Evolutionary conservation across 2,888 invertebrate genomes (phyloP).

Genomic region (Synergus laeviventris): DNA sequence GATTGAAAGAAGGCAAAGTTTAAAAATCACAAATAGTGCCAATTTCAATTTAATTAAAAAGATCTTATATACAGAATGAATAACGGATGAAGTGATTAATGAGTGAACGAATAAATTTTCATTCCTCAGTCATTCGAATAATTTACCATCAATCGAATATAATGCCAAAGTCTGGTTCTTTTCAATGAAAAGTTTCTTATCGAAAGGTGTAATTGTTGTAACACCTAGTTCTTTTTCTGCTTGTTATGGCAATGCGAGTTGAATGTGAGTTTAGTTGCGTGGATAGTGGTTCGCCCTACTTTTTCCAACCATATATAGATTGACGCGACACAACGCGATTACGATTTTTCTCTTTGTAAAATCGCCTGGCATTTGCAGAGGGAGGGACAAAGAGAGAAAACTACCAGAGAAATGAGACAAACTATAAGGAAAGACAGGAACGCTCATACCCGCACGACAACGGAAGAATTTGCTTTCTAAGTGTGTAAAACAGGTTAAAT

Average conservation of each 20-base stretch:
- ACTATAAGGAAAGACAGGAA: slow-evolving; percentile 51
- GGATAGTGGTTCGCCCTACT: slow-evolving; percentile 66
- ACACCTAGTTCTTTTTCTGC: not conserved
- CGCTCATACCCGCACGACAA: slow-evolving; percentile 30
- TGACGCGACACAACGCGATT: slow-evolving; percentile 51
- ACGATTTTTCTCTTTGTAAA: slow-evolving; percentile 64
- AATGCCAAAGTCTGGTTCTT: not conserved
- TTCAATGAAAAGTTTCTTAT: not conserved
- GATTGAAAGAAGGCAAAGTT: too few species aligned
- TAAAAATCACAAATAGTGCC: too few species aligned
- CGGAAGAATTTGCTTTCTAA: slow-evolving; percentile 67
- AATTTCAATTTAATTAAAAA: too few species aligned
- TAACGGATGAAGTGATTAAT: too few species aligned
- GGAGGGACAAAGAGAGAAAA: slow-evolving; percentile 43
- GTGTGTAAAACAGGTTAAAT: slow-evolving; percentile 55
- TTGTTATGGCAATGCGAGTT: not conserved
- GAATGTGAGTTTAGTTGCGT: slow-evolving; percentile 50
- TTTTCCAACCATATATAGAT: slow-evolving; percentile 66
- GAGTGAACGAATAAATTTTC: too few species aligned
- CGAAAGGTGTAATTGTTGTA: not conserved
- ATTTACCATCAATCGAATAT: too few species aligned
- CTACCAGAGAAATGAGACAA: slow-evolving; percentile 42
- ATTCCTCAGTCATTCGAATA: too few species aligned
- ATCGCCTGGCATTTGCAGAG: slow-evolving; percentile 58
- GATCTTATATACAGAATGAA: too few species aligned